Conservation (phyloP, 2,888 invertebrate genomes). For the Lottia scabra region DNA sequence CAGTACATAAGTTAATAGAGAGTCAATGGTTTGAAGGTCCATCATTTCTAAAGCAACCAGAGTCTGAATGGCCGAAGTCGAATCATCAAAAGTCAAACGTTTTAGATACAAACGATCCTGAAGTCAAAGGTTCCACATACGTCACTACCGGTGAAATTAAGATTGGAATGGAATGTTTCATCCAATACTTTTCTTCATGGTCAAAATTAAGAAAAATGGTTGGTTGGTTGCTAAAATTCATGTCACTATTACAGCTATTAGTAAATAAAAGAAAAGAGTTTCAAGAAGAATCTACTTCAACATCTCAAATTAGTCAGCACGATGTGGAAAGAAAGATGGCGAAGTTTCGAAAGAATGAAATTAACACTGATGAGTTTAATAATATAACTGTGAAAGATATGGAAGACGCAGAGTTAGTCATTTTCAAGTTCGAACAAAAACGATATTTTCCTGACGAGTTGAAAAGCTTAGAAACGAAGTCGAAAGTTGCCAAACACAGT, state of each 20-base stretch:
- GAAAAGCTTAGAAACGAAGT: background rate
- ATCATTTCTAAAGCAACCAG: background rate
- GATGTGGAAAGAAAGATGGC: background rate
- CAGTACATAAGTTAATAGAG: background rate
- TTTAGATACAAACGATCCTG: background rate
- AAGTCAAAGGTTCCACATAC: background rate
- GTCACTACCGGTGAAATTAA: background rate
- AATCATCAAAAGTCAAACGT: too few species aligned
- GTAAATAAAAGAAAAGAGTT: background rate
- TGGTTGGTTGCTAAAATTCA: background rate
- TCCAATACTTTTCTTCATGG: background rate
- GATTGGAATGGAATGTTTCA: too few species aligned
- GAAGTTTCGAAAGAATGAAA: background rate
- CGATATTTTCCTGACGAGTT: background rate
- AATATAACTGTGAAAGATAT: background rate
- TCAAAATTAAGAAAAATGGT: background rate
- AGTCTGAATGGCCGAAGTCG: background rate
- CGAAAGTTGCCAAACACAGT: background rate
- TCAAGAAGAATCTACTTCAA: background rate
- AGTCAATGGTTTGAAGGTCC: constrained; percentile 7
- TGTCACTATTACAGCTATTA: too few species aligned
- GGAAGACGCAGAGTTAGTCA: background rate
- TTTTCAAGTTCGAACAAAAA: background rate
- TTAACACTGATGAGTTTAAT: background rate
- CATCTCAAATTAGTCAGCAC: background rate